Evolutionary conservation across 2,113 vertebrate genomes (phyloP).

Genomic region (Calidris pugnax): DNA sequence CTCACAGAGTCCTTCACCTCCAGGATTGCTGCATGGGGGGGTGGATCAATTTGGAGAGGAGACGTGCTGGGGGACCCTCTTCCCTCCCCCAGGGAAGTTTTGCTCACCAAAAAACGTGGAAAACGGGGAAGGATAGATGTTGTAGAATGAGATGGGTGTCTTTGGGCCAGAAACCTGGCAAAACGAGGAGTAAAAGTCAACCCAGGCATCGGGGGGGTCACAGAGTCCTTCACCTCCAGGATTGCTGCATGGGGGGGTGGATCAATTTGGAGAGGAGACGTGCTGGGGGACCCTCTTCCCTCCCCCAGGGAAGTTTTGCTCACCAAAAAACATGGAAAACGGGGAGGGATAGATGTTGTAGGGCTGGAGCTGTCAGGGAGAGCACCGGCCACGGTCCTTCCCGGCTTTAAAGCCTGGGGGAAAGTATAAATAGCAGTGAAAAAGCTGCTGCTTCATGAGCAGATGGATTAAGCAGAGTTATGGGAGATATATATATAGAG

Average conservation of each 20-base stretch:
- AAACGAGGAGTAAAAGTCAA: neutral
- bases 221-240: rapidly evolving
- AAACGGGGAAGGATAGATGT: rapidly evolving
- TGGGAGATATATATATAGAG: neutral
- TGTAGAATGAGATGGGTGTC: too few species aligned
- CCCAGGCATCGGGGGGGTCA: neutral
- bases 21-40: rapidly evolving
- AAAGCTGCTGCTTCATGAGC: neutral
- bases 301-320: neutral
- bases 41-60: neutral
- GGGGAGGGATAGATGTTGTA: rapidly evolving
- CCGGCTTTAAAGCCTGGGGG: neutral
- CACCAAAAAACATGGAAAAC: too few species aligned
- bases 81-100: neutral
- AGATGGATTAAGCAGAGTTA: neutral
- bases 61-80: too few species aligned
- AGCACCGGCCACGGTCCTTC: rapidly evolving
- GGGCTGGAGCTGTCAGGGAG: too few species aligned
- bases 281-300: neutral
- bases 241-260: neutral
- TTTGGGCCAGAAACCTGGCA: neutral
- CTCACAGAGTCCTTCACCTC: neutral
- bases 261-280: neutral
- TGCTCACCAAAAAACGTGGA: too few species aligned
- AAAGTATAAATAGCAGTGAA: neutral